These are phyloP conservation scores for Rhynchopsitta pachyrhyncha DNA, from an alignment of 2,113 vertebrate species.

Conservation along the genomic window DNA sequence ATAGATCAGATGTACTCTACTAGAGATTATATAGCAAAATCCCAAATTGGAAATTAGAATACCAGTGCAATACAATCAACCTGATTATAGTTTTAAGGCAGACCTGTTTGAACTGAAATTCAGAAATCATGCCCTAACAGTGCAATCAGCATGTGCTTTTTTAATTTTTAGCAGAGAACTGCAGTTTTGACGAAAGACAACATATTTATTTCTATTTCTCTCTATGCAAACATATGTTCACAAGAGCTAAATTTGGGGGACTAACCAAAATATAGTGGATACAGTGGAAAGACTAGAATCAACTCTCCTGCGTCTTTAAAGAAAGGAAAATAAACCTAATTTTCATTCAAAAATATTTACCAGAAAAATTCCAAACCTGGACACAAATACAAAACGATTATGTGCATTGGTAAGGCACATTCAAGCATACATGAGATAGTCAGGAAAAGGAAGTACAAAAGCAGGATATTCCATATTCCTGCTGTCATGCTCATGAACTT, in stretches of 20 bases:
- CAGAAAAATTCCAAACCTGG: background rate
- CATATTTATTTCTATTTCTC: background rate
- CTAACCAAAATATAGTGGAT: background rate
- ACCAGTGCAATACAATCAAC: conserved; percentile 68
- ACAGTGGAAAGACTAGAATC: background rate
- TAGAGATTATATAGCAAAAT: conserved; percentile 74
- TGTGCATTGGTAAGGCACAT: background rate
- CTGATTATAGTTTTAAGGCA: conserved; percentile 70
- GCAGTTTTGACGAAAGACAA: background rate
- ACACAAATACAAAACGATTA: background rate
- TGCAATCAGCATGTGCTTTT: background rate
- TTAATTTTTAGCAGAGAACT: conserved; percentile 24
- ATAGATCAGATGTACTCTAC: conserved; percentile 73
- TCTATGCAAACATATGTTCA: background rate
- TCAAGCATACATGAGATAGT: background rate
- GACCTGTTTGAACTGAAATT: conserved; percentile 50
- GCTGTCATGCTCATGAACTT: background rate
- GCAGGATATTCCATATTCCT: background rate
- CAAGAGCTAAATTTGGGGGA: background rate
- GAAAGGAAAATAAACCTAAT: background rate
- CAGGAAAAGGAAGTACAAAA: background rate
- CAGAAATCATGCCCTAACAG: conserved; percentile 47
- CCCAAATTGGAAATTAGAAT: conserved; percentile 76
- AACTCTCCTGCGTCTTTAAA: background rate
- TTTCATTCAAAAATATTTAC: background rate